Evolutionary conservation across 2,797 vertebrate species (phyloP), one percentile per base, ranked within the genome.

Genomic region (Anolis apletophallus): DNA sequence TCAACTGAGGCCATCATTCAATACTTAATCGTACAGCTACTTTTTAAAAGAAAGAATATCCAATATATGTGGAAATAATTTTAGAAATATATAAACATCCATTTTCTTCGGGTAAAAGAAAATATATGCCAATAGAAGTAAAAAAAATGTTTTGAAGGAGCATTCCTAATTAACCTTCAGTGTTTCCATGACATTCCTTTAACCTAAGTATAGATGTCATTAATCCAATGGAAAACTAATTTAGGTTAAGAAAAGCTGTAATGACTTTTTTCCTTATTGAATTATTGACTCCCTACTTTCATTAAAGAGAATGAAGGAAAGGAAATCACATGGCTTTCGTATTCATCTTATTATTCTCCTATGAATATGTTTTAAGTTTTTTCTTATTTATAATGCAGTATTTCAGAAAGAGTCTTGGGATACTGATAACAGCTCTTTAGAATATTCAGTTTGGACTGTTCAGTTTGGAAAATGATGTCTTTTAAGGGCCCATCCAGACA

Each of bases 231-330:
- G 88, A 76, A 67, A 92, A 93, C 73, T 88, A 78, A 78, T 93
- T 91, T 93, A 74, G 75, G 90, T 93, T 95, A 84, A 88, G 50
- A 89, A 87, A 90, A 93, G 68, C 79, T 82, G 81, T 90, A 94
- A 93, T 87, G 88, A 93, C 81, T 68, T 13, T 32, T 55, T 57
- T 2, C n/a, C 50, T 40, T 80, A 19, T 55, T 91, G 89, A 88
- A 88, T 93, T 92, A 90, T 86, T 90, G 69, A 50, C n/a, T 13
- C 68, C 72, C 40, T 83, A 36, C 75, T 83, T 83, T 87, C 54
- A 87, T 83, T 83, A 87, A 36, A 7, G 40, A 72, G 67, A 78
- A 81, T 17, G n/a, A 81, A 75, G 59, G 32, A 76, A 75, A 46
- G 54, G 50, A 54, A 87, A 83, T 72, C 74, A 83, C 6, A 54